Conservation (phyloP, 2,797 vertebrate species). For the Pseudochirops corinnae region DNA sequence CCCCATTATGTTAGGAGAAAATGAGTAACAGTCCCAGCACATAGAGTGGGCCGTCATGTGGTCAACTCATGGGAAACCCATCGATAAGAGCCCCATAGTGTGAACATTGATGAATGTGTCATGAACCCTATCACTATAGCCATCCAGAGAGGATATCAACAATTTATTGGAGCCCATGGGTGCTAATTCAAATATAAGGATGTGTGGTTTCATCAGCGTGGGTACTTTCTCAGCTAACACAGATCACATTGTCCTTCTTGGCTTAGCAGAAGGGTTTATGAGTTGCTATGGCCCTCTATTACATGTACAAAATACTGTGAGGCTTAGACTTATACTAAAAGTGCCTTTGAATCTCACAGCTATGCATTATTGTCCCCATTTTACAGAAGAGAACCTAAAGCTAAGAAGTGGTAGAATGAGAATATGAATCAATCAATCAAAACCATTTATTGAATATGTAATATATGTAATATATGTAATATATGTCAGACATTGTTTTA, state of each 20-base stretch:
- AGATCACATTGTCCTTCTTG: not conserved
- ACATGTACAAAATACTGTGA: not conserved
- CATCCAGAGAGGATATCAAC: not conserved
- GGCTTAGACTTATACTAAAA: not conserved
- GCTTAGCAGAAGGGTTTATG: not conserved
- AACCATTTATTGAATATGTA: not conserved
- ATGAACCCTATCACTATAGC: not conserved
- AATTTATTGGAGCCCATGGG: not conserved
- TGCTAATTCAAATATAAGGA: not conserved
- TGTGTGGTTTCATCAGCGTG: not conserved
- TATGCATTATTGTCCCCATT: not conserved
- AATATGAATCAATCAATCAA: not conserved
- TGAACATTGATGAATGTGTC: not conserved
- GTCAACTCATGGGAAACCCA: not conserved
- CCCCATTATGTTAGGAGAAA: not conserved
- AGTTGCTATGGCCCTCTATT: not conserved
- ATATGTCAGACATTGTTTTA: not conserved
- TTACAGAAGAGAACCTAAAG: not conserved
- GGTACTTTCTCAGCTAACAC: not conserved
- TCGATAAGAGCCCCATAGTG: not conserved
- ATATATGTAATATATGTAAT: not conserved
- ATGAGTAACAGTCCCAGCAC: not conserved
- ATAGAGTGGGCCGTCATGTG: not conserved
- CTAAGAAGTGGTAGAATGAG: not conserved
- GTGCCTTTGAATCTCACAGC: not conserved